Evolutionary conservation across 1,140 invertebrate species (phyloP).

Genomic region (Platyura marginata): DNA sequence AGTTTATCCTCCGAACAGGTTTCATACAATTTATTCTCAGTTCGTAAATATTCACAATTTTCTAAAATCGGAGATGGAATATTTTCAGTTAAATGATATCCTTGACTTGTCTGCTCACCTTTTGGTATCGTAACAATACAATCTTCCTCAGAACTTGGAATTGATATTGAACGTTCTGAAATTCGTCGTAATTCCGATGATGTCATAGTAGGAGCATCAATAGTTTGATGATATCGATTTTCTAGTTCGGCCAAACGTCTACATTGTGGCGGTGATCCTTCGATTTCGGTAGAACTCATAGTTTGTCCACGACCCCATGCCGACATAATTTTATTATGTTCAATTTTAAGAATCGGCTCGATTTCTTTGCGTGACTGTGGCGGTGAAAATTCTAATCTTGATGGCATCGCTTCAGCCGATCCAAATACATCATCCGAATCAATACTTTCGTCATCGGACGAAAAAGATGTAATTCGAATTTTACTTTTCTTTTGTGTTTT

Average conservation of each 20-base stretch:
- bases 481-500: conserved; percentile 28
- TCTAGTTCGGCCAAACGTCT: conserved; percentile 34
- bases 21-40: conserved; percentile 31
- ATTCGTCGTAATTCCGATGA: conserved; percentile 41
- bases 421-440: conserved; percentile 54
- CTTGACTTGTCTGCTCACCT: conserved; percentile 28
- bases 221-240: conserved; percentile 35
- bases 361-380: conserved; percentile 49
- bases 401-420: conserved; percentile 44
- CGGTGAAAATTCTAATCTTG: conserved; percentile 44
- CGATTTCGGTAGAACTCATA: conserved; percentile 52
- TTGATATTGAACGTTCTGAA: conserved; percentile 46
- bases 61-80: conserved; percentile 37
- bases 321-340: conserved; percentile 43
- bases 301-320: conserved; percentile 46
- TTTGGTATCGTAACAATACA: conserved; percentile 22
- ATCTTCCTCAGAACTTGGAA: conserved; percentile 49
- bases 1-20: conserved; percentile 21
- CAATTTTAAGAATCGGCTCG: conserved; percentile 44
- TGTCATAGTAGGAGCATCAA: conserved; percentile 34
- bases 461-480: conserved; percentile 48
- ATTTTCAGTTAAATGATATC: conserved; percentile 35
- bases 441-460: conserved; percentile 47
- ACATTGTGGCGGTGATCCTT: conserved; percentile 46
- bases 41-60: conserved; percentile 35